A percentile compares a stretch with the other conserved stretches of the same genome.
These are phyloP conservation scores for Macrophya alboannulata DNA, from an alignment of 2,888 invertebrate species.

Conservation along the genomic window DNA sequence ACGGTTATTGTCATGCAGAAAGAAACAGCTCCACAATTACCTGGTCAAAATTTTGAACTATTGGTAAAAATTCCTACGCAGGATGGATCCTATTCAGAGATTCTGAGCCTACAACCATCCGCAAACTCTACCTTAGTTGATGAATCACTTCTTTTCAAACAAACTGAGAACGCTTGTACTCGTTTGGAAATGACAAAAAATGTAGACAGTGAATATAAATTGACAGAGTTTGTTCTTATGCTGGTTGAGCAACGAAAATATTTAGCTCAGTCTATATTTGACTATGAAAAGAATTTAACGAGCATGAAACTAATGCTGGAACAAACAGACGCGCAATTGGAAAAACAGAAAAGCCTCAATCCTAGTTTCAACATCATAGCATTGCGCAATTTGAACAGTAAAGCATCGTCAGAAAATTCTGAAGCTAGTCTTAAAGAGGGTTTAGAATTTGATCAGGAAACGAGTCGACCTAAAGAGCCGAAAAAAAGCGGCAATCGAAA, in stretches of 20 bases:
- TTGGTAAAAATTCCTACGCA: neutral
- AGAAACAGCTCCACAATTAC: neutral
- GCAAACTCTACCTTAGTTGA: neutral
- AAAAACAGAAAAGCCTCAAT: neutral
- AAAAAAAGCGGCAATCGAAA: neutral
- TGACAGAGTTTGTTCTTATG: neutral
- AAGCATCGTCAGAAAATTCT: neutral
- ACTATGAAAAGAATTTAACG: neutral
- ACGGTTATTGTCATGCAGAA: conserved; percentile 39
- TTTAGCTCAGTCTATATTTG: neutral
- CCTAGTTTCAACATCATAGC: neutral
- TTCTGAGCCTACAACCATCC: conserved; percentile 13
- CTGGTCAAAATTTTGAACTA: neutral
- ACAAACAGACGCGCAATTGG: neutral
- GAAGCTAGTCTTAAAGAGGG: neutral
- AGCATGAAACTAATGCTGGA: neutral
- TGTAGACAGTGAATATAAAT: neutral
- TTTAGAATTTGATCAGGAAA: neutral
- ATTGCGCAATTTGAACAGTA: neutral
- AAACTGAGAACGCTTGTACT: neutral
- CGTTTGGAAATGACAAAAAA: neutral
- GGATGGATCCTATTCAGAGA: conserved; percentile 42
- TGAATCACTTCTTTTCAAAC: conserved; percentile 16
- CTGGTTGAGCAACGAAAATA: neutral
- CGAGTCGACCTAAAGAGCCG: neutral